Evolutionary conservation across 2,113 vertebrate species (phyloP).

Genomic region (Accipiter virgatus): DNA sequence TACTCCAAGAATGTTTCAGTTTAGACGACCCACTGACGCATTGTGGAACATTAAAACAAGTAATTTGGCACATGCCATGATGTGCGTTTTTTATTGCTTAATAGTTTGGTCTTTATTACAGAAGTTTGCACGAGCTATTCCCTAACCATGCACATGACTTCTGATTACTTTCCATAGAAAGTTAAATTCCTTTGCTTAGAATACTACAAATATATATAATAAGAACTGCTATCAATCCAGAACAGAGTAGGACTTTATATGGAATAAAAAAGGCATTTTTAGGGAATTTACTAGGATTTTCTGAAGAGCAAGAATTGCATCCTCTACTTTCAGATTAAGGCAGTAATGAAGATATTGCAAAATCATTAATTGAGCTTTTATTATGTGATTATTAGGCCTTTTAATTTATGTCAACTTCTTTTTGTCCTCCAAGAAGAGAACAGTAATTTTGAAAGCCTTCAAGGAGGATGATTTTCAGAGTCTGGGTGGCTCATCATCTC

Average conservation of each 20-base stretch:
- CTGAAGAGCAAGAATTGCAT: not conserved
- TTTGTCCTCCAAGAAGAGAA: not conserved
- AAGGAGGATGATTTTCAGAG: not conserved
- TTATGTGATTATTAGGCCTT: not conserved
- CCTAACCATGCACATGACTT: not conserved
- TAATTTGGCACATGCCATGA: not conserved
- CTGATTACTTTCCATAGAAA: not conserved
- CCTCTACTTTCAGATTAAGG: not conserved
- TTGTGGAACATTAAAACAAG: not conserved
- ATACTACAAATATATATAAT: not conserved
- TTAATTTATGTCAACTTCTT: not conserved
- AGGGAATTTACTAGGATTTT: not conserved
- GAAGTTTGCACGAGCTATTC: not conserved
- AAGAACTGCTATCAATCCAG: not conserved
- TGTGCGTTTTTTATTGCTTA: not conserved
- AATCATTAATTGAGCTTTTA: not conserved
- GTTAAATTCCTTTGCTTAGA: not conserved
- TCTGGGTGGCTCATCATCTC: not conserved
- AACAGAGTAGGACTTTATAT: not conserved
- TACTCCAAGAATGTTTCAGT: not conserved
- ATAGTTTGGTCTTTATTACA: not conserved
- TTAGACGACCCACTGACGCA: not conserved
- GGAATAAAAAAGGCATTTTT: not conserved
- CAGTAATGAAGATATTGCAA: not conserved
- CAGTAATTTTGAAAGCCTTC: constrained; percentile 8